Conservation (phyloP, 2,797 vertebrate species). For the Acridotheres tristis region DNA sequence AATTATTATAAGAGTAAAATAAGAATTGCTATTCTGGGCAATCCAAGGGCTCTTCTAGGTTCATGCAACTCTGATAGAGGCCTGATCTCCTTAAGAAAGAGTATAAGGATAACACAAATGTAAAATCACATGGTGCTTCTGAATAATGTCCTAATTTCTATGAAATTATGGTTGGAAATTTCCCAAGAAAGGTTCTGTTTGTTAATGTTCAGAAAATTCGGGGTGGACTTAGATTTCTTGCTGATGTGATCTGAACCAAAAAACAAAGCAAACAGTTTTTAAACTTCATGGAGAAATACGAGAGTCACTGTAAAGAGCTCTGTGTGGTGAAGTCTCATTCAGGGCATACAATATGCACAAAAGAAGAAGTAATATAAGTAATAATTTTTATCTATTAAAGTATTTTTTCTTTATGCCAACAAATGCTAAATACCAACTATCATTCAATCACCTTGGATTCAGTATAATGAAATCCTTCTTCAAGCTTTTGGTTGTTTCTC, state of each 20-base stretch:
- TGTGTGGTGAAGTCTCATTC: neutral
- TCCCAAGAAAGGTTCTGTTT: neutral
- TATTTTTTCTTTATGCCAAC: neutral
- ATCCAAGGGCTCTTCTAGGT: slow-evolving; percentile 22
- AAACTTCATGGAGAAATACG: neutral
- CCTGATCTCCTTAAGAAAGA: neutral
- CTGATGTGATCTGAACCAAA: fast-evolving
- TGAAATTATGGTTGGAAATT: neutral
- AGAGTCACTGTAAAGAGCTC: neutral
- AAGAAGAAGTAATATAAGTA: neutral
- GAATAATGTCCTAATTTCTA: neutral
- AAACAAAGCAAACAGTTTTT: neutral
- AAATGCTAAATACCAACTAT: neutral
- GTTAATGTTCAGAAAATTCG: neutral
- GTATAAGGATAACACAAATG: neutral
- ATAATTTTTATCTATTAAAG: neutral
- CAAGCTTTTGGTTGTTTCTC: neutral
- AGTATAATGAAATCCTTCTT: neutral
- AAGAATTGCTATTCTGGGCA: slow-evolving; percentile 40
- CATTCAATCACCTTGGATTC: neutral
- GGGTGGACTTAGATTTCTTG: neutral
- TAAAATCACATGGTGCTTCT: neutral
- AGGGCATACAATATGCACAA: neutral
- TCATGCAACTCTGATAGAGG: neutral
- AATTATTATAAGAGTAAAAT: slow-evolving; percentile 34